Base-by-base conservation (phyloP, 30 jellyfish, hydroid and myxozoan genomes). In the Haliclystus octoradiatus region DNA sequence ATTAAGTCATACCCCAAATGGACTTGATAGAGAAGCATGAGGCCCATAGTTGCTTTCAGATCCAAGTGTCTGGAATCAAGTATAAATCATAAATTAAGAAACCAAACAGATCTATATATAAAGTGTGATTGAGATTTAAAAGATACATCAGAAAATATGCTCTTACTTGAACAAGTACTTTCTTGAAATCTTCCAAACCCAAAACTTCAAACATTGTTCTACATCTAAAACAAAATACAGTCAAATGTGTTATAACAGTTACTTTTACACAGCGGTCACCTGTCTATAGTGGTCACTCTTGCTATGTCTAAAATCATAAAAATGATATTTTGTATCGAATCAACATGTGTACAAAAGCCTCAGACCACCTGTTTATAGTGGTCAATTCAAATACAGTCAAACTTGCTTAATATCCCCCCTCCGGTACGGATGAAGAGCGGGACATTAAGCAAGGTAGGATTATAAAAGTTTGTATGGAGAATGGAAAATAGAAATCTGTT, bases 21-120 rank as follows among this genome's bases (percentile, higher is more conserved):
- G 52, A 33, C 53, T 77, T 22, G 69, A 25, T 25, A 63, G 49
- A 22, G 75, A 2, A 26, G 77, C 84, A 46, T 79, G 66, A 1
- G 73, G 66, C 2, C 93, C 93, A 63, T 79, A 79, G 51, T 63
- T 25, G 47, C 68, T 75, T 50, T 79, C 93, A 12, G 79, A 34
- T 27, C 93, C 93, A 26, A 79, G 82, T 14, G 53, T 47, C 49
- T 79, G 71, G 2, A 69, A 19, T 25, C 64, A 64, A 64, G 13
- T 9, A 64, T 3, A 26, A 28, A 25, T 3, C 14, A 25, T 12
- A 64, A 5, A 64, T 4, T 7, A 64, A 64, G 12, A 40, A 40
- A 9, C n/a, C n/a, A n/a, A n/a, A n/a, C n/a, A n/a, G n/a, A n/a
- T n/a, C n/a, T n/a, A n/a, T n/a, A n/a, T n/a, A n/a, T n/a, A n/a